Evolutionary conservation across 2,113 vertebrate species (phyloP).

Genomic region (Ictidomys tridecemlineatus): DNA sequence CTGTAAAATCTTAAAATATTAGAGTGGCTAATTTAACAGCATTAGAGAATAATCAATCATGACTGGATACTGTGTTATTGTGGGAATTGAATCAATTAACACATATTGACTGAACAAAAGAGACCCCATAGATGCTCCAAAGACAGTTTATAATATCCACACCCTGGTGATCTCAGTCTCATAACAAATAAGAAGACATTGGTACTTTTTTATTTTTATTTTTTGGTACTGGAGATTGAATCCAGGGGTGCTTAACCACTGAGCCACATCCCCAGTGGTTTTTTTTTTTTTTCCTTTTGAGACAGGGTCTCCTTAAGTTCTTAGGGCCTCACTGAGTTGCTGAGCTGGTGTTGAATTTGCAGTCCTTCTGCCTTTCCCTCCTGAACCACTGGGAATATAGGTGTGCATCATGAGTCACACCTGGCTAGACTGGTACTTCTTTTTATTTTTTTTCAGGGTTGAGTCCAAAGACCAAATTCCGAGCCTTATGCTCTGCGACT

Average conservation of each 20-base stretch:
- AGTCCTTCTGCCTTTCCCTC: neutral
- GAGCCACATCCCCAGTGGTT: too few species aligned
- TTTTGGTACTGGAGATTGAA: too few species aligned
- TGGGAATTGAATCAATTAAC: conserved; percentile 36
- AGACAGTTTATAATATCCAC: neutral
- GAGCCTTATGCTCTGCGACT: too few species aligned
- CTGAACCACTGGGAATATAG: too few species aligned
- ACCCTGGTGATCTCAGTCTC: neutral
- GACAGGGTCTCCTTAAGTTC: too few species aligned
- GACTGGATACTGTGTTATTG: conserved; percentile 35
- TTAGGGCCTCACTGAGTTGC: too few species aligned
- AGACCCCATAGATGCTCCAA: neutral
- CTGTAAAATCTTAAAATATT: conserved; percentile 55
- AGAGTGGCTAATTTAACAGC: conserved; percentile 9
- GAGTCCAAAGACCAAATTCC: too few species aligned
- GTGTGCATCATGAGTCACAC: too few species aligned
- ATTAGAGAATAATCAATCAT: conserved; percentile 34
- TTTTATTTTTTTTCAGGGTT: too few species aligned
- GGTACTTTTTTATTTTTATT: neutral
- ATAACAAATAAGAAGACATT: neutral
- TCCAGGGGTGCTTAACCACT: too few species aligned
- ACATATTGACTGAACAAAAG: conserved; percentile 25
- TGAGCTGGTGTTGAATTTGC: neutral
- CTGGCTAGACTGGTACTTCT: too few species aligned
- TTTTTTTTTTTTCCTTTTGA: too few species aligned